Evolutionary conservation across 2,888 invertebrate genomes (phyloP), one percentile per base, ranked within the genome.

Genomic region (Barypeithes pellucidus): DNA sequence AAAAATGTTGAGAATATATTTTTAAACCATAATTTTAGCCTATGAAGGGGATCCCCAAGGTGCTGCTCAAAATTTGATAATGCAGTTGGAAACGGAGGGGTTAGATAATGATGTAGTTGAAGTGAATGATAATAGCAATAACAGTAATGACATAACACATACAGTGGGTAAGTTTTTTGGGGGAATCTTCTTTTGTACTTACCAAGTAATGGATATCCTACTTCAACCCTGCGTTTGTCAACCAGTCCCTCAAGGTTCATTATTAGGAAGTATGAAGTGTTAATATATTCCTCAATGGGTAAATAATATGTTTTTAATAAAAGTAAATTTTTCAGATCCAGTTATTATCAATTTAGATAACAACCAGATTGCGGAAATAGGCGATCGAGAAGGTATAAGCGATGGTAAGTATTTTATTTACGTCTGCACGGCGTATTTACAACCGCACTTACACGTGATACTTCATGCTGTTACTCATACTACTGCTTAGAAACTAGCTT

Each of bases 21-120:
- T 36, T 36, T 36, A 36, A 11, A 2, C 16, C 12, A 77, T 77
- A 2, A 57, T 68, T 47, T 8, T 29, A 72, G 68, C 57, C 39
- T 72, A 68, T 65, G 71, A 72, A 50, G 45, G 61, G 1, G 66
- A 73, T 14, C 11, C 69, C 2, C 61, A 73, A 69, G 50, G 61
- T 41, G 69, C 61, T 14, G 45, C 62, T 0, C 67, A 72, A 14
- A 66, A 50, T 45, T 54, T 74, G 24, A 45, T 72, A 39, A 62
- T 69, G 66, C 69, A 73, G 52, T 65, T 74, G 41, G 22, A 62
- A 45, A 52, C 61, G 11, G 68, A 63, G 33, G 14, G 16, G 16
- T 33, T 43, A 11, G 14, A n/a, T 14, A 65, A 33, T 45, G 45
- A 65, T 59, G 47, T 65, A 7, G 16, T 39, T 11, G 65, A 65